Percentiles rank a stretch among this genome's conserved stretches.
phyloP scores from a whole-genome alignment of 2,888 invertebrate species.

The Drosophila mimica region DNA sequence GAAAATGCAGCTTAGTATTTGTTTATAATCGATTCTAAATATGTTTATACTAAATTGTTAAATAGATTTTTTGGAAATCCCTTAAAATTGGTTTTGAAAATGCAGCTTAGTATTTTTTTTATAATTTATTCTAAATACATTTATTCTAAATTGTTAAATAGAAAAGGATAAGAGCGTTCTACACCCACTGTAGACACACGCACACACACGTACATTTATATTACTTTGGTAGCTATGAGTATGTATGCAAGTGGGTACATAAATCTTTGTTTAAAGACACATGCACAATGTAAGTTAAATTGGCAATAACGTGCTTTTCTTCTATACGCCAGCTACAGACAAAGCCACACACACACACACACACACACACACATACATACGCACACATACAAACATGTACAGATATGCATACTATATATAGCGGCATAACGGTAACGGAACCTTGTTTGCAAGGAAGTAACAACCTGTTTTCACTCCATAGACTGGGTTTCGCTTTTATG shows the following conservation, averaged over 20 bases:
- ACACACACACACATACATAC: conserved; percentile 5
- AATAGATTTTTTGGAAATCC: background rate
- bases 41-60: background rate
- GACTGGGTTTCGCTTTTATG: conserved; percentile 71
- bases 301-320: conserved; percentile 80
- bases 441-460: conserved; percentile 81
- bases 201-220: conserved; percentile 4
- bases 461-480: conserved; percentile 80
- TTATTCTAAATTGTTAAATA: background rate
- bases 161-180: background rate
- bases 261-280: conserved; percentile 79
- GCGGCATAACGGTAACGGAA: conserved; percentile 79
- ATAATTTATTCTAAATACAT: background rate
- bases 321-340: conserved; percentile 70
- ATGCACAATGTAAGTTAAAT: conserved; percentile 80
- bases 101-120: background rate
- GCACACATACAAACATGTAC: conserved; percentile 12
- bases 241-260: conserved; percentile 80
- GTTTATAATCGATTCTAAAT: background rate
- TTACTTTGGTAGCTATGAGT: conserved; percentile 50
- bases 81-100: background rate
- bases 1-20: background rate
- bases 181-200: conserved; percentile 2
- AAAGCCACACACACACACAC: conserved; percentile 19
- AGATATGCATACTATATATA: conserved; percentile 57